phyloP scores from a whole-genome alignment of 2,113 vertebrate species.

The Acrocephalus arundinaceus region DNA sequence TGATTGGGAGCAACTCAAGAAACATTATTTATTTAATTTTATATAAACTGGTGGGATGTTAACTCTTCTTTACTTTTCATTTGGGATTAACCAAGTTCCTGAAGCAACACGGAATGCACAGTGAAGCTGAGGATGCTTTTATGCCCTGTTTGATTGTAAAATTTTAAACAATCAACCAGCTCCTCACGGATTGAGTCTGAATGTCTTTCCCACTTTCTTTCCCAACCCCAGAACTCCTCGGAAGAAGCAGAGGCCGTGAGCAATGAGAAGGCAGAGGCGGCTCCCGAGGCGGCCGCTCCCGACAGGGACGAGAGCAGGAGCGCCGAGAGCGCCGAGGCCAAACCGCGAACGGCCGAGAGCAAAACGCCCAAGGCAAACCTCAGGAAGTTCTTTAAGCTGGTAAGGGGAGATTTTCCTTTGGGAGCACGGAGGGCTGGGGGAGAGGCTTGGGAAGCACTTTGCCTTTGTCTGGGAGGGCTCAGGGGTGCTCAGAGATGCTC shows the following conservation, averaged over 20 bases:
- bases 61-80: background rate
- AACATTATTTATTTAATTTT: background rate
- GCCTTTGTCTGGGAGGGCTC: accelerated
- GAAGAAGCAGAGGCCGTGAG: slow-evolving; percentile 55
- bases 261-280: slow-evolving; percentile 16
- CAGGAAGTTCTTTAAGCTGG: slow-evolving; percentile 78
- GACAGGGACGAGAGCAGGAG: slow-evolving; percentile 12
- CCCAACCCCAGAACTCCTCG: slow-evolving; percentile 59
- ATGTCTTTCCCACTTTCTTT: background rate
- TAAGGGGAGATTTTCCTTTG: slow-evolving; percentile 38
- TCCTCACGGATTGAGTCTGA: background rate
- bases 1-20: background rate
- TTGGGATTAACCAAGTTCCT: background rate
- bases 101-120: accelerated
- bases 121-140: background rate
- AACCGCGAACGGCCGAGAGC: slow-evolving; percentile 49
- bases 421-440: background rate
- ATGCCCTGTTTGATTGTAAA: accelerated
- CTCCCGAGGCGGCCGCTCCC: slow-evolving; percentile 14
- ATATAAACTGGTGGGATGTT: background rate
- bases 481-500: background rate
- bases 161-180: accelerated
- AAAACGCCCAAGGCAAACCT: slow-evolving; percentile 69
- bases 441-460: background rate
- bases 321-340: background rate